Conservation (phyloP, 2,797 vertebrate species). For the Luscinia megarhynchos region DNA sequence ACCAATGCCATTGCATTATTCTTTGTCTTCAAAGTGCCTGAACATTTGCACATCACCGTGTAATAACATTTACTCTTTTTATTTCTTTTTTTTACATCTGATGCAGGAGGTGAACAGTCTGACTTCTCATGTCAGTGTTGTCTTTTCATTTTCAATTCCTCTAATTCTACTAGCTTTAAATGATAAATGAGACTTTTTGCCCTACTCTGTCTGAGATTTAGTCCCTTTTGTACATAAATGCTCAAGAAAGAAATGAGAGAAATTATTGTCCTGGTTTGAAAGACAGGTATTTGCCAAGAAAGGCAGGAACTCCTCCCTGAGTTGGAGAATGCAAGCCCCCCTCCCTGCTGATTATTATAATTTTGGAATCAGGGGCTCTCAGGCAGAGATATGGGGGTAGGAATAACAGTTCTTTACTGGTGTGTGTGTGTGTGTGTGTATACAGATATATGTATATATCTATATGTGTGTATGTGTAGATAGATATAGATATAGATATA, state of each 20-base stretch:
- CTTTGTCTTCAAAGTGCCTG: not conserved
- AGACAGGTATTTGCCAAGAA: too few species aligned
- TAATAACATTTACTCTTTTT: not conserved
- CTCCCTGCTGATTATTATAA: too few species aligned
- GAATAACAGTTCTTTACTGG: too few species aligned
- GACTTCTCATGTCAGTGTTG: not conserved
- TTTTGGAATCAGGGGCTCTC: too few species aligned
- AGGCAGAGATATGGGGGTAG: too few species aligned
- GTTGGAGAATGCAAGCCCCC: too few species aligned
- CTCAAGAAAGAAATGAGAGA: not conserved
- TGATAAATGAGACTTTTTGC: rapidly evolving
- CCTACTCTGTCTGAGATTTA: not conserved
- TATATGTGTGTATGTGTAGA: too few species aligned
- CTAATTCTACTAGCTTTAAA: not conserved
- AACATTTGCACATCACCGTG: not conserved
- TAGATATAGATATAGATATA: too few species aligned
- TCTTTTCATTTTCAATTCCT: not conserved
- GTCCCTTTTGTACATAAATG: not conserved
- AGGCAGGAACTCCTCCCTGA: too few species aligned
- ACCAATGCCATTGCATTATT: not conserved
- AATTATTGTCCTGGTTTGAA: too few species aligned
- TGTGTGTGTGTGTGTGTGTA: too few species aligned
- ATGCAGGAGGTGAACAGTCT: not conserved
- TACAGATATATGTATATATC: too few species aligned
- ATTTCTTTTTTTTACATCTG: not conserved